Evolutionary conservation across 2,113 vertebrate species (phyloP).

Genomic region (Cryptomyrus ogoouensis): DNA sequence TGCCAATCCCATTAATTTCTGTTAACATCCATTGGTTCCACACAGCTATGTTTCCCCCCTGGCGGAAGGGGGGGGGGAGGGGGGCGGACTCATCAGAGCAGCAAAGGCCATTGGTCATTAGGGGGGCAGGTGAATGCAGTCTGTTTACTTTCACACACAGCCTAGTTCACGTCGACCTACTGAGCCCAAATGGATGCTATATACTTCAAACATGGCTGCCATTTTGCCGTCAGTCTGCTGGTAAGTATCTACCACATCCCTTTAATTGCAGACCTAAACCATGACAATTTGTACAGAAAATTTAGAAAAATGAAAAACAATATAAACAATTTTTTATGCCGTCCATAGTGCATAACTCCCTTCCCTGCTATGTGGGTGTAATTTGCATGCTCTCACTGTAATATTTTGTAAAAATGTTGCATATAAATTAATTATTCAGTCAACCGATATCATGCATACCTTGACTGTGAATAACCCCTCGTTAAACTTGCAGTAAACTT

Average conservation of each 20-base stretch:
- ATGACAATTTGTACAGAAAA: neutral
- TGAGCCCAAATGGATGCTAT: neutral
- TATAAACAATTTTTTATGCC: neutral
- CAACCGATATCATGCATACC: neutral
- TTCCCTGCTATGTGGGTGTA: neutral
- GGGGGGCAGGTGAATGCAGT: neutral
- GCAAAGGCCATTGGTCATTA: neutral
- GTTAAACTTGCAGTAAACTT: neutral
- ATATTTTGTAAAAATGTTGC: neutral
- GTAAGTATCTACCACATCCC: too few species aligned
- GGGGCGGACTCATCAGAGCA: neutral
- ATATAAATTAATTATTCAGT: neutral
- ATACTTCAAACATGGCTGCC: neutral
- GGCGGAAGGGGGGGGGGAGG: neutral
- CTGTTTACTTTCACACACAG: neutral
- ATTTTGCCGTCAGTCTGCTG: neutral
- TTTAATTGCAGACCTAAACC: neutral
- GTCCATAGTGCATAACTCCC: neutral
- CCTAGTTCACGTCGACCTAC: neutral
- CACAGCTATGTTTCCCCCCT: neutral
- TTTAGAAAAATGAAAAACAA: neutral
- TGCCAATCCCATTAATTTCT: neutral
- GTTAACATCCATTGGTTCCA: neutral
- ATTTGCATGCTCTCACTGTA: neutral
- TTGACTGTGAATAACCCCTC: neutral